phyloP scores from a whole-genome alignment of 2,888 invertebrate species.

The Amphipyra tragopoginis region DNA sequence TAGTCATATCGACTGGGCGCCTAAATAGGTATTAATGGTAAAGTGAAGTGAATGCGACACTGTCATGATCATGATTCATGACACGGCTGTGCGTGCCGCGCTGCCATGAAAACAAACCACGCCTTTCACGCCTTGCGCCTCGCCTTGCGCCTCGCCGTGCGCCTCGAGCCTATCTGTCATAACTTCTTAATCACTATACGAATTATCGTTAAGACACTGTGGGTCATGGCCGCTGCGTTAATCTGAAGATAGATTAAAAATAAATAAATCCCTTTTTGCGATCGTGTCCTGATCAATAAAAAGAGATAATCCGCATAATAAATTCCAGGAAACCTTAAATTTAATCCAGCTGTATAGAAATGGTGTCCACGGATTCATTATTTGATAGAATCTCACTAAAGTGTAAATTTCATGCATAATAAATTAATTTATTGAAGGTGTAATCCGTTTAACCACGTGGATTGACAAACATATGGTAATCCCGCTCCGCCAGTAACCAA shows the following conservation, averaged over 20 bases:
- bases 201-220: conserved; percentile 57
- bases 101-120: conserved; percentile 49
- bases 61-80: conserved; percentile 54
- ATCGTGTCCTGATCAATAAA: conserved; percentile 11
- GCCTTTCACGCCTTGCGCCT: conserved; percentile 31
- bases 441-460: conserved; percentile 40
- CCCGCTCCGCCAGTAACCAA: conserved; percentile 8
- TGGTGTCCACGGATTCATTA: conserved; percentile 11
- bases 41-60: conserved; percentile 46
- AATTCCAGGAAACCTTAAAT: background rate
- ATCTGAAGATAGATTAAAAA: conserved; percentile 58
- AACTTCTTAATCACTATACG: conserved; percentile 56
- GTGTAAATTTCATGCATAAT: conserved; percentile 43
- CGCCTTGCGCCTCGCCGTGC: conserved; percentile 6
- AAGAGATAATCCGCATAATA: conserved; percentile 14
- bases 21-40: conserved; percentile 48
- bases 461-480: conserved; percentile 45
- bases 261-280: conserved; percentile 50
- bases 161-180: conserved; percentile 30
- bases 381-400: conserved; percentile 6
- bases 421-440: conserved; percentile 42
- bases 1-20: conserved; percentile 30
- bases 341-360: conserved; percentile 10
- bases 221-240: conserved; percentile 58
- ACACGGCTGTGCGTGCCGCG: conserved; percentile 54